phyloP scores from a whole-genome alignment of 2,113 vertebrate genomes.

The Triplophysa tibetana region DNA sequence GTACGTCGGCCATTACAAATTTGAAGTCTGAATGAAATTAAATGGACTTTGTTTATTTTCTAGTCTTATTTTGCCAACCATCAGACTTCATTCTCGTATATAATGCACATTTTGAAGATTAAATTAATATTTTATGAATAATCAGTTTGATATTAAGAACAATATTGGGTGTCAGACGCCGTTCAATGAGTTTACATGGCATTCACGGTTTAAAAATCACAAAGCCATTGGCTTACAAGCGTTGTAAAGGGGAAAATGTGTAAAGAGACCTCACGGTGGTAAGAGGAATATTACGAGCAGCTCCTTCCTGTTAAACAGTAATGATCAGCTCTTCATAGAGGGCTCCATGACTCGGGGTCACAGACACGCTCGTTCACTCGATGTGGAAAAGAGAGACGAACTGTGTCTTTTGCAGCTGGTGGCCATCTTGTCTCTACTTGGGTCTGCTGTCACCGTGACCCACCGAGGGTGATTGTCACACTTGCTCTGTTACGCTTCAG shows the following conservation, averaged over 20 bases:
- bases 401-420: slow-evolving; percentile 13
- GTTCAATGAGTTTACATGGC: too few relatives aligned
- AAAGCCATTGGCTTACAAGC: not conserved
- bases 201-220: not conserved
- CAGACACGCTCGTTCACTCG: not conserved
- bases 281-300: not conserved
- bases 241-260: not conserved
- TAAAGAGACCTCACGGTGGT: not conserved
- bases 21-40: too few relatives aligned
- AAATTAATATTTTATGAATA: too few relatives aligned
- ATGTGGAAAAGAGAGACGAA: not conserved
- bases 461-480: slow-evolving; percentile 31
- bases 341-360: slow-evolving; percentile 23
- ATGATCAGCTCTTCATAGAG: slow-evolving; percentile 34
- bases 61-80: too few relatives aligned
- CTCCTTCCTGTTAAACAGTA: slow-evolving; percentile 26
- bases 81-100: too few relatives aligned
- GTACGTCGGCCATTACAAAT: too few relatives aligned
- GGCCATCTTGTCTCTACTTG: slow-evolving; percentile 7
- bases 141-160: too few relatives aligned
- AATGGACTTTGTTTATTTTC: too few relatives aligned
- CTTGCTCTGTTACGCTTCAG: slow-evolving; percentile 36
- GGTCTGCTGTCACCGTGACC: slow-evolving; percentile 25
- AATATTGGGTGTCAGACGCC: too few relatives aligned
- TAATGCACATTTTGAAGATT: too few relatives aligned